Evolutionary conservation across 1,140 invertebrate species (phyloP).

Genomic region (Bilobella aurantiaca): DNA sequence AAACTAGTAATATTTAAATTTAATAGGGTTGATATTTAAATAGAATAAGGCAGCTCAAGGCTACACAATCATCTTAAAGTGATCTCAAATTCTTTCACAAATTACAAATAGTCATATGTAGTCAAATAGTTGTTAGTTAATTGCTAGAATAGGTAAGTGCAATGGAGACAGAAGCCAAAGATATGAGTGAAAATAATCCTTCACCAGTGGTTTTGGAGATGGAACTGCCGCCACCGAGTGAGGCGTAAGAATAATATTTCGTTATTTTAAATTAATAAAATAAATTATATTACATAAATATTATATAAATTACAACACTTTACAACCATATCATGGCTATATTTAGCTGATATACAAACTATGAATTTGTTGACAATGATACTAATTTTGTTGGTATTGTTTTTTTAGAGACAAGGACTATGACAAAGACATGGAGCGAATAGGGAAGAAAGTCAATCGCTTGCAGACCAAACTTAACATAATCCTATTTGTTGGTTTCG

Average conservation of each 20-base stretch:
- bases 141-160: background rate
- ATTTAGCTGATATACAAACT: background rate
- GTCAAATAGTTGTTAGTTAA: no score
- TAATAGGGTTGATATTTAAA: background rate
- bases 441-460: background rate
- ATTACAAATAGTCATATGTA: no score
- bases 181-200: background rate
- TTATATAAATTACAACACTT: no score
- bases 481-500: background rate
- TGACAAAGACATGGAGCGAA: background rate
- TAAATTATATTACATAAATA: no score
- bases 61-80: background rate
- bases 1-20: background rate
- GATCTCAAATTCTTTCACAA: no score
- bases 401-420: background rate
- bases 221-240: background rate
- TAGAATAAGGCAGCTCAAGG: background rate
- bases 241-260: background rate
- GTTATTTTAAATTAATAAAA: background rate
- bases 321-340: background rate
- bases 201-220: background rate
- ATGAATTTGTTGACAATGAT: background rate
- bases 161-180: background rate
- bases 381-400: background rate
- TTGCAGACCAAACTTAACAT: slow-evolving; percentile 2